Evolutionary conservation across 2,888 invertebrate genomes (phyloP), one percentile per base, ranked within the genome.

Genomic region (Thecophora atra): DNA sequence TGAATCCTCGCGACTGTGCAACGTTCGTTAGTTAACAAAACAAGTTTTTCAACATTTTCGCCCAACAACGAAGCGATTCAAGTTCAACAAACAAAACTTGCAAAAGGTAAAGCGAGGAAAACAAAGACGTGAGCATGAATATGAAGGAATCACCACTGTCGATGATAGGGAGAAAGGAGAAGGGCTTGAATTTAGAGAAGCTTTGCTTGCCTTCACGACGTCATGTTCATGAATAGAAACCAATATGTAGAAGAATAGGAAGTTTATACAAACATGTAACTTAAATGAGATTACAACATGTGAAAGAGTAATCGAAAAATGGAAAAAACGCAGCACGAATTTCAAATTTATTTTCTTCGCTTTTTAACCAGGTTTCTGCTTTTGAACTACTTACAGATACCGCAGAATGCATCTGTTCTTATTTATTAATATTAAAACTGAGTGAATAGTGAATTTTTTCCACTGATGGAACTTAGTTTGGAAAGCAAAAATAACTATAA

Each of bases 41-140:
- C 64, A 8, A 44, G 64, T 64, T 64, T 64, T 64, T 24, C 44
- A 64, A 44, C 44, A 64, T 44, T 64, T 64, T 44, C 6, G 13
- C 19, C 1, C 58, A 58, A 58, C 58, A 26, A 28, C 21, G 42
- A 11, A 44, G 13, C 44, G 47, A 64, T 64, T 44, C 64, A 64
- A 64, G 64, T 44, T 64, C 47, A 21, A 21, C 64, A 42, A 64
- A 13, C 19, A 24, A 21, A 24, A 42, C 21, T 24, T 44, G 24
- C 21, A 64, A 19, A 24, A 19, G 24, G 13, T 4, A 64, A 19
- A 19, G 7, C 13, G 21, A 21, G 8, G 44, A 47, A 44, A 42
- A 62, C 17, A 37, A 19, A 19, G 13, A 4, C 21, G 5, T 37
- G 42, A 42, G 47, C 24, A 3, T 8, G 7, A 3, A 64, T 13